Base-by-base conservation (phyloP, 2,113 vertebrate genomes). In the Piaya cayana region DNA sequence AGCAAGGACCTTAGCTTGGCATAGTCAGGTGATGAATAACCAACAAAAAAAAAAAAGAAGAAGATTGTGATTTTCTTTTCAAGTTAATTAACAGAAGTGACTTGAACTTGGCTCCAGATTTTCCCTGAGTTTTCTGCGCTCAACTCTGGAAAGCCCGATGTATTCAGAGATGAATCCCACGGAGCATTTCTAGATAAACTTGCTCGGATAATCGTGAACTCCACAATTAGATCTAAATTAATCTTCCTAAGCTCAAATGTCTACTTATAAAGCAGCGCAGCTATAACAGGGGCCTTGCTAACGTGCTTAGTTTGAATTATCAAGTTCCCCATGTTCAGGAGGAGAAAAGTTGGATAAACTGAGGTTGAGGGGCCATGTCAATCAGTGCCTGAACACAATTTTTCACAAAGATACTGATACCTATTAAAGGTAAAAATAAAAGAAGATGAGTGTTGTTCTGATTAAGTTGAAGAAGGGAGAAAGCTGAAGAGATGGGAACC, bases 1-100 rank as follows among this genome's bases (percentile, higher is more conserved):
- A 59, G 12, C 50, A 49, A 55, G 36, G 37, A 30, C 55, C 34
- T 80, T 53, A 18, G 74, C 32, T 59, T 19, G 2, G 42, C 79
- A 76, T 29, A n/a, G 74, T 30, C 53, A 85, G 82, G 76, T 90
- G 88, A 49, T 91, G 92, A 93, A 88, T 81, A 86, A 80, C 45
- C 52, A 22, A 19, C 26, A 50, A 36, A 64, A 74, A n/a, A n/a
- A n/a, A n/a, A n/a, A n/a, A n/a, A n/a, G n/a, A n/a, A 65, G 30
- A 82, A 49, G 47, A 34, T 2, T 26, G 2, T 8, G 20, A 30
- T 88, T 81, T 86, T 53, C 45, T 72, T 36, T 45, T 45, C 12
- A 42, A 56, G 15, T 55, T 75, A 74, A 89, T 81, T 69, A 82
- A 50, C 55, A 92, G n/a, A 58, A 76, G 8, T 6, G 12, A 59